Conservation (phyloP, 2,113 vertebrate species). For the Oenanthe melanoleuca region DNA sequence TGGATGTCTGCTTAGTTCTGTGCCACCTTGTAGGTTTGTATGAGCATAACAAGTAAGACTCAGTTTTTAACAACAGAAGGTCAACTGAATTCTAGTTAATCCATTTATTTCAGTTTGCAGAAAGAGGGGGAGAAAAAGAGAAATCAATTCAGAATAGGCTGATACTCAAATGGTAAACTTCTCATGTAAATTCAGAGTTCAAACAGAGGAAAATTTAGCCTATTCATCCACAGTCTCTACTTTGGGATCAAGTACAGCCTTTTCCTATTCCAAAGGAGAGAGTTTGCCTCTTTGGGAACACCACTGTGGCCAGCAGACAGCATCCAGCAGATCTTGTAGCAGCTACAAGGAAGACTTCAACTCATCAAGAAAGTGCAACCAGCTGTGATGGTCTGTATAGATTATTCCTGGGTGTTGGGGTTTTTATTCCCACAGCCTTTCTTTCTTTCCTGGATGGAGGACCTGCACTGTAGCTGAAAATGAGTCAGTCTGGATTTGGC, state of each 20-base stretch:
- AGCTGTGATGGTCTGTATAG: background rate
- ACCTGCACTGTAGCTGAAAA: background rate
- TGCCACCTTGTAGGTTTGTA: slow-evolving; percentile 4
- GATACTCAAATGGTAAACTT: background rate
- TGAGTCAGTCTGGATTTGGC: background rate
- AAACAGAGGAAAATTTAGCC: background rate
- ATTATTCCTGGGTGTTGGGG: background rate
- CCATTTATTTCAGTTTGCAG: background rate
- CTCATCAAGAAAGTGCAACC: background rate
- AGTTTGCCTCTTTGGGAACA: background rate
- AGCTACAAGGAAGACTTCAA: background rate
- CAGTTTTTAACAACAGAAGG: slow-evolving; percentile 15
- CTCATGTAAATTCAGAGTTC: background rate
- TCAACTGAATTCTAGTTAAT: background rate
- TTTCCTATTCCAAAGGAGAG: background rate
- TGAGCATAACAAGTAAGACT: background rate
- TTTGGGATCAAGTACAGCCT: background rate
- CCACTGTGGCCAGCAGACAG: background rate
- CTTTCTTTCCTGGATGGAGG: background rate
- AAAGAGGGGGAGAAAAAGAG: fast-evolving
- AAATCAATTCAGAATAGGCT: background rate
- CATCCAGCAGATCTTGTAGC: background rate
- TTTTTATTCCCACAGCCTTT: background rate
- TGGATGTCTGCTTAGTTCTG: slow-evolving; percentile 31
- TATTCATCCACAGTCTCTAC: background rate